These are phyloP conservation scores for Paratrypauchen microcephalus DNA, from an alignment of 2,797 vertebrate species.

Conservation along the genomic window DNA sequence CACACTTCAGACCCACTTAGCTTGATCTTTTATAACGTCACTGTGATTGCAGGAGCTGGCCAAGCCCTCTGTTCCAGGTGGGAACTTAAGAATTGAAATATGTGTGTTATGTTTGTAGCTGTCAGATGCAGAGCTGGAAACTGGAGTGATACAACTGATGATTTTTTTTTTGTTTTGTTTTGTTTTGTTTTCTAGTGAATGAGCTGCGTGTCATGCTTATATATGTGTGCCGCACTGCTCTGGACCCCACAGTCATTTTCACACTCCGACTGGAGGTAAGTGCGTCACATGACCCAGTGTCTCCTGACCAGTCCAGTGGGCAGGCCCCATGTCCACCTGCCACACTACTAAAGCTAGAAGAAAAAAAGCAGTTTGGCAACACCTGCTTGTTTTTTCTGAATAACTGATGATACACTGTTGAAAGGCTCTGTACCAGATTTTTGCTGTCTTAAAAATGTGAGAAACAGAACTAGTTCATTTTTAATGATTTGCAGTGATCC, in stretches of 20 bases:
- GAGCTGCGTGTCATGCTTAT: constrained; percentile 54
- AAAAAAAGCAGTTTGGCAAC: no score
- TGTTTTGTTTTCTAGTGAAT: constrained; percentile 32
- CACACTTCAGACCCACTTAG: not conserved
- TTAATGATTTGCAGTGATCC: no score
- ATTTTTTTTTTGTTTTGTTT: not conserved
- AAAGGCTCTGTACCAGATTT: no score
- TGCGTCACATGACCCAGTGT: not conserved
- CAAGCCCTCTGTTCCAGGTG: not conserved
- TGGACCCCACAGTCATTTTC: constrained; percentile 46
- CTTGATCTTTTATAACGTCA: not conserved
- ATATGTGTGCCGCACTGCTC: constrained; percentile 32
- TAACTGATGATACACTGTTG: no score
- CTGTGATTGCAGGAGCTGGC: constrained; percentile 8
- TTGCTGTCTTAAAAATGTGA: no score
- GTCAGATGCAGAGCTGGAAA: not conserved
- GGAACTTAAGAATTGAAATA: not conserved
- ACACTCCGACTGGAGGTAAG: constrained; percentile 56
- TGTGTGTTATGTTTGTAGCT: not conserved
- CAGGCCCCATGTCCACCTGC: no score
- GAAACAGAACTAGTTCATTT: no score
- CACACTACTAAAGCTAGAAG: no score
- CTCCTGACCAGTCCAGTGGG: no score
- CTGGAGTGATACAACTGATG: no score
- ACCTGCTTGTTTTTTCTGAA: no score